Percentiles rank a stretch among this genome's conserved stretches.
These are phyloP conservation scores for Patella depressa DNA, from an alignment of 2,888 invertebrate species.

Conservation along the genomic window DNA sequence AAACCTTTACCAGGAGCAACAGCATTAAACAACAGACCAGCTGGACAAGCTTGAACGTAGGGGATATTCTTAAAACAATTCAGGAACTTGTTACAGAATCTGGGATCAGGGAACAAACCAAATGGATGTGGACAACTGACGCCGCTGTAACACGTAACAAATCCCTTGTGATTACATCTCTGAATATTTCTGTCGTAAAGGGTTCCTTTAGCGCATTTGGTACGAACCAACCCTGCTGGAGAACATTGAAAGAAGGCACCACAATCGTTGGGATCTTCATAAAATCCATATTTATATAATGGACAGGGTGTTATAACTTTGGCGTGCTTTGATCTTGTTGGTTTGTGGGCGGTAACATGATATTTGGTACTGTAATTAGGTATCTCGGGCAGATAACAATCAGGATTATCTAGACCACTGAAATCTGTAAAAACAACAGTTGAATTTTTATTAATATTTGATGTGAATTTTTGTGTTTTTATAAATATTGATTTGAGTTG, in stretches of 20 bases:
- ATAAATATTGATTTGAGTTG: too few relatives aligned
- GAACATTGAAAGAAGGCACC: background rate
- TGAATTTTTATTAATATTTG: too few relatives aligned
- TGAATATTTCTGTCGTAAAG: background rate
- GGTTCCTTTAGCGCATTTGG: background rate
- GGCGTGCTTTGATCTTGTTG: too few relatives aligned
- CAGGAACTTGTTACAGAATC: background rate
- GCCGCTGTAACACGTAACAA: background rate
- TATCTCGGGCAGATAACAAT: too few relatives aligned
- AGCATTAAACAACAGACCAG: background rate
- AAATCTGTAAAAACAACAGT: too few relatives aligned
- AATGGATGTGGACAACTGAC: background rate
- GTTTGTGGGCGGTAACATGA: too few relatives aligned
- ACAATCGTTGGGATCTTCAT: background rate
- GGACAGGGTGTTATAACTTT: background rate
- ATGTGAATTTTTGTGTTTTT: too few relatives aligned
- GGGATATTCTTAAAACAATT: background rate
- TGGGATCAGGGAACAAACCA: background rate
- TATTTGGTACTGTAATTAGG: too few relatives aligned
- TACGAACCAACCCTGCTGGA: background rate
- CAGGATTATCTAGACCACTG: too few relatives aligned
- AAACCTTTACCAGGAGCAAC: background rate
- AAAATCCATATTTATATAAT: background rate
- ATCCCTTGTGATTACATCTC: background rate
- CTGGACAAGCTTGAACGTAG: background rate